Evolutionary conservation across 2,113 vertebrate genomes (phyloP).

Genomic region (Gymnorhina tibicen): DNA sequence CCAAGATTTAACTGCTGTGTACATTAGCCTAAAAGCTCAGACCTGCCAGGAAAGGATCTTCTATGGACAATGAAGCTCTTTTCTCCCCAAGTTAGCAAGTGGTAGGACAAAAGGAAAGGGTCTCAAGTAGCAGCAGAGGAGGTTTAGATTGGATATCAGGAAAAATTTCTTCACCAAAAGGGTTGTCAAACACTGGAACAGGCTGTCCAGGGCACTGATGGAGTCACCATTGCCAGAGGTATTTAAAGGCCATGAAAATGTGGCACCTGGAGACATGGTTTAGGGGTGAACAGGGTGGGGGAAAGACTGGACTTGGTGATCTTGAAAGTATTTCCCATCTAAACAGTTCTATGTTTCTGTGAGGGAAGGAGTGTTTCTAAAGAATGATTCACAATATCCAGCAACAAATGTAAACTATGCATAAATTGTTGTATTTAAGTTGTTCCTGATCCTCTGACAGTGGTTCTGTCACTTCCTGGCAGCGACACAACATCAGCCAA

Average conservation of each 20-base stretch:
- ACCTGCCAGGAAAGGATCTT: neutral
- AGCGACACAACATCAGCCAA: neutral
- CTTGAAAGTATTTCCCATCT: neutral
- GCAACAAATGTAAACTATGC: neutral
- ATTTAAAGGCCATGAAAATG: neutral
- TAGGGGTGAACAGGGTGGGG: neutral
- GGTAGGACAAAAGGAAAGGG: neutral
- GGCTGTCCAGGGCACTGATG: no score
- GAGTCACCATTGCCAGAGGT: neutral
- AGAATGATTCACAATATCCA: neutral
- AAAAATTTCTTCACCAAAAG: neutral
- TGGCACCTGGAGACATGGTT: neutral
- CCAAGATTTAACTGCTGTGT: neutral
- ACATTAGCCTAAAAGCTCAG: neutral
- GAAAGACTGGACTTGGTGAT: neutral
- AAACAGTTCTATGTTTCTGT: neutral
- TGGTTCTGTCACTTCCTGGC: neutral
- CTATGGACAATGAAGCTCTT: rapidly evolving
- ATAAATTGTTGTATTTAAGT: neutral
- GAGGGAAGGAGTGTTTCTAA: neutral
- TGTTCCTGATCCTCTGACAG: neutral
- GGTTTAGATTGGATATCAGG: neutral
- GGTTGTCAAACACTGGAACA: neutral
- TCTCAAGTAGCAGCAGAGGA: neutral
- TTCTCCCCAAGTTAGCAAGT: neutral